These are phyloP conservation scores for Microctonus aethiopoides DNA, from an alignment of 2,888 invertebrate genomes.

Conservation along the genomic window DNA sequence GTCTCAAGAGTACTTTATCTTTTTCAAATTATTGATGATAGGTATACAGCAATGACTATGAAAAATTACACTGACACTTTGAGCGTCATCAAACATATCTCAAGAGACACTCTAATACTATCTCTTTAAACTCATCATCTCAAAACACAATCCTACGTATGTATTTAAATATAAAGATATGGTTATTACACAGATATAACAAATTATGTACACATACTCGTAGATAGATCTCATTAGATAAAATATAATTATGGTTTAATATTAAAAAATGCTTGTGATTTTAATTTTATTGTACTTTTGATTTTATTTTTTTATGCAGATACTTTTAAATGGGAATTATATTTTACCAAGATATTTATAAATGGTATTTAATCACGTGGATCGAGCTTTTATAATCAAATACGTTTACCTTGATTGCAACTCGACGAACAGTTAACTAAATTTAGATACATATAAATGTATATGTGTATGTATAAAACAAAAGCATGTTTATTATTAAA, in stretches of 20 bases:
- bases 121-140: background rate
- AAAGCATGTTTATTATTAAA: no score
- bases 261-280: no score
- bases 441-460: background rate
- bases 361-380: no score
- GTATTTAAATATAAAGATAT: background rate
- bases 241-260: no score
- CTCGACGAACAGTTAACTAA: background rate
- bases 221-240: no score
- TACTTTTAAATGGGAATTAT: no score
- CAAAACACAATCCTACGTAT: background rate
- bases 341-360: no score
- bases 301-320: no score
- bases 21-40: slow-evolving; percentile 16
- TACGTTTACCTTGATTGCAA: background rate
- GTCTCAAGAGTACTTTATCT: slow-evolving; percentile 3
- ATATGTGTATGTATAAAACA: background rate
- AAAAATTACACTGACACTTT: background rate
- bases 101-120: background rate
- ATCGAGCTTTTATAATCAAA: background rate
- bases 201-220: no score
- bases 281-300: no score
- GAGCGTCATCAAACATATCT: background rate
- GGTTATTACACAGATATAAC: background rate
- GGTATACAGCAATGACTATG: background rate